Evolutionary conservation across 2,797 vertebrate genomes (phyloP).

Genomic region (Rhynchonycteris naso): DNA sequence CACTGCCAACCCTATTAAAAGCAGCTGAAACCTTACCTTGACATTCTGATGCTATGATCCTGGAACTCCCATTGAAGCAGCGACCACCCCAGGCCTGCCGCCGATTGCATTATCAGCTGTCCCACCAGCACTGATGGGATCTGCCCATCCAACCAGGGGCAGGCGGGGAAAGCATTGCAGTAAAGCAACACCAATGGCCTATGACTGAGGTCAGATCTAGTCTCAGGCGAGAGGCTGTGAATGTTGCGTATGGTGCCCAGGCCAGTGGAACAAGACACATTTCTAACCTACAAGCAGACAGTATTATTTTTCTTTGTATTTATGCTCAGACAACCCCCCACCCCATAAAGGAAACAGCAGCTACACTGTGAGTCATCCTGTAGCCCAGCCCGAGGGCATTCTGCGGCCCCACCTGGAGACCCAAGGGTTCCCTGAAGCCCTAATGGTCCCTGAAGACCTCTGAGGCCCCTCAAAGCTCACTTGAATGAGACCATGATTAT

Average conservation of each 20-base stretch:
- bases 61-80: no score
- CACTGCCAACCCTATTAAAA: accelerated
- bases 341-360: neutral
- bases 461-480: neutral
- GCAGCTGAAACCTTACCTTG: accelerated
- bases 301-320: neutral
- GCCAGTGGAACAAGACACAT: accelerated
- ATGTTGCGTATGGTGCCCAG: accelerated
- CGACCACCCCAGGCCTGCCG: accelerated
- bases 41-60: neutral
- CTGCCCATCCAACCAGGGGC: accelerated
- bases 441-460: accelerated
- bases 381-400: neutral
- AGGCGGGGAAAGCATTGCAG: accelerated
- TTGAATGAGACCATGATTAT: neutral
- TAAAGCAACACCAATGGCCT: accelerated
- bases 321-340: neutral
- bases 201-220: neutral
- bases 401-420: neutral
- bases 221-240: accelerated
- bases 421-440: neutral
- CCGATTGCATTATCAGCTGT: neutral
- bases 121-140: accelerated
- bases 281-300: neutral
- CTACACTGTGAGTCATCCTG: neutral